phyloP scores from a whole-genome alignment of 2,888 invertebrate genomes.

The Plagodis pulveraria region DNA sequence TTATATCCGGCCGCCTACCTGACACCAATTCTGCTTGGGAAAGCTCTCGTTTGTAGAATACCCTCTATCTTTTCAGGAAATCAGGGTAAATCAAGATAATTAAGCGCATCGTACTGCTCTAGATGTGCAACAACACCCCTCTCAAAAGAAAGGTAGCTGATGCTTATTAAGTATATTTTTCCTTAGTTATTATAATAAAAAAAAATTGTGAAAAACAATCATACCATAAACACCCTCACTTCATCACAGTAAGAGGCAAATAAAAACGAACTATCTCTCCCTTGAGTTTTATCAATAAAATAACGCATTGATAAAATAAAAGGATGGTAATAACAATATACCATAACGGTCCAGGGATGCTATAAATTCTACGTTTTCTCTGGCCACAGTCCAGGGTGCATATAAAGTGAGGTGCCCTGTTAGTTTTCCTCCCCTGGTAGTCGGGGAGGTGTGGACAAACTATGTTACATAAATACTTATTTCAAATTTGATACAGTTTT shows the following conservation, averaged over 20 bases:
- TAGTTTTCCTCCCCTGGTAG: conserved; percentile 27
- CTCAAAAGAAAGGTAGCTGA: too few relatives aligned
- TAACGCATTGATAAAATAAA: conserved; percentile 51
- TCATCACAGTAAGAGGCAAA: conserved; percentile 27
- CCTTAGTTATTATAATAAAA: too few relatives aligned
- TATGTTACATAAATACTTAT: neutral
- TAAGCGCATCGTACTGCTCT: too few relatives aligned
- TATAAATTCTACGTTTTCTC: conserved; percentile 46
- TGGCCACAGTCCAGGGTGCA: conserved; percentile 50
- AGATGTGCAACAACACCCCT: too few relatives aligned
- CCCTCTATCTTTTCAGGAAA: too few relatives aligned
- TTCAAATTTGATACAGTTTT: too few relatives aligned
- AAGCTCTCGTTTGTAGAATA: too few relatives aligned
- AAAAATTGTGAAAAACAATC: neutral
- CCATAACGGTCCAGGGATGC: conserved; percentile 41
- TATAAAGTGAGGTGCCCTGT: conserved; percentile 37
- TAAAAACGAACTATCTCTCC: conserved; percentile 34
- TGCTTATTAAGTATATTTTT: too few relatives aligned
- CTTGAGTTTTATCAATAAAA: conserved; percentile 48
- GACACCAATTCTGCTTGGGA: too few relatives aligned
- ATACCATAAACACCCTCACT: conserved; percentile 13
- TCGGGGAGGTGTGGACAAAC: neutral
- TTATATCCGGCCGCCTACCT: too few relatives aligned
- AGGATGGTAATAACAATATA: conserved; percentile 50
- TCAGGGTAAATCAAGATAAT: too few relatives aligned